These are phyloP conservation scores for Hypanus sabinus DNA, from an alignment of 2,113 vertebrate species.

Conservation along the genomic window DNA sequence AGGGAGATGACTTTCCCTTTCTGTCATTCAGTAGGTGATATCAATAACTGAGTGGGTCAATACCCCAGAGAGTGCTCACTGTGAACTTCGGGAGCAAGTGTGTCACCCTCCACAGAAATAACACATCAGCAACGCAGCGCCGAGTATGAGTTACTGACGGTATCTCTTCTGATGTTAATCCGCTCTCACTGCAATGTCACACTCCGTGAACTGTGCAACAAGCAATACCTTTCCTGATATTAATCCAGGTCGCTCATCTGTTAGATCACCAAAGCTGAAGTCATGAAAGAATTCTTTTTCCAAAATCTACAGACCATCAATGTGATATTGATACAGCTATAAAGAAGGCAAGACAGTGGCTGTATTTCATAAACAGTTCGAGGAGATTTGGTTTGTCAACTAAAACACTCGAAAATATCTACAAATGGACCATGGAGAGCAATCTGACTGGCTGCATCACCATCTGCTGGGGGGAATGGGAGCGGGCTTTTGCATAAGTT, in stretches of 20 bases:
- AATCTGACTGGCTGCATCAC: no score
- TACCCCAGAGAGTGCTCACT: not conserved
- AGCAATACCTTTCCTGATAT: not conserved
- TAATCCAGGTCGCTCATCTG: not conserved
- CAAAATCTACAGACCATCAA: not conserved
- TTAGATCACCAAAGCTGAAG: not conserved
- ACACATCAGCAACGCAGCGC: not conserved
- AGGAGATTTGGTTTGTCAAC: no score
- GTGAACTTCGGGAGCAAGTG: not conserved
- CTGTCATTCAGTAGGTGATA: not conserved
- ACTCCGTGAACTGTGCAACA: not conserved
- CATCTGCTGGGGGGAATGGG: no score
- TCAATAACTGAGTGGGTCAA: not conserved
- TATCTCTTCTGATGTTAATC: not conserved
- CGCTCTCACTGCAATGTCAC: not conserved
- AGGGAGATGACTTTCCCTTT: not conserved
- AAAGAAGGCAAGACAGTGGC: no score
- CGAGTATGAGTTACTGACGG: not conserved
- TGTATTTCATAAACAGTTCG: no score
- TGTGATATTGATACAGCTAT: not conserved
- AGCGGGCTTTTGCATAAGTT: no score
- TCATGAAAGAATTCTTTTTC: not conserved
- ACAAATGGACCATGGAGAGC: no score
- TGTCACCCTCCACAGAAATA: not conserved
- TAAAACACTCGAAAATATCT: no score